Conservation (phyloP, 2,888 invertebrate species). For the Hyles lineata region DNA sequence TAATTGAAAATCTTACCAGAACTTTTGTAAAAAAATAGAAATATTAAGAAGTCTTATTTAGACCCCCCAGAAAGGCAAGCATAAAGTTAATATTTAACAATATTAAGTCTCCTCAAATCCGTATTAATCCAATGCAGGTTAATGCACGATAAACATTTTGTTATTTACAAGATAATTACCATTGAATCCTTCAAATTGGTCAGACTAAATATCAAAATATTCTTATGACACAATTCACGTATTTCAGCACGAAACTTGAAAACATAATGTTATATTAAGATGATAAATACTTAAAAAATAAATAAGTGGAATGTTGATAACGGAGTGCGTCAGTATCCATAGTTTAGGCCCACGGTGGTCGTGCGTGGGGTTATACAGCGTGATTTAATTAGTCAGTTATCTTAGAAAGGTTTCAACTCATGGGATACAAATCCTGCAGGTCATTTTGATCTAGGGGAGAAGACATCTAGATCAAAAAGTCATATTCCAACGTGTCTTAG, state of each 20-base stretch:
- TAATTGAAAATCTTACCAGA: too few relatives aligned
- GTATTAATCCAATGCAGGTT: too few relatives aligned
- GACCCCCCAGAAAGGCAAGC: too few relatives aligned
- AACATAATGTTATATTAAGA: constrained; percentile 39
- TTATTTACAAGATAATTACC: background rate
- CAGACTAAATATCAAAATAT: background rate
- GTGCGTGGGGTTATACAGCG: constrained; percentile 58
- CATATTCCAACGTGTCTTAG: too few relatives aligned
- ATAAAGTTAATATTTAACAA: too few relatives aligned
- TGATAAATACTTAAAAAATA: constrained; percentile 41
- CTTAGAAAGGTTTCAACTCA: background rate
- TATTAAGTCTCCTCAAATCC: too few relatives aligned
- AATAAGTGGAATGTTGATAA: constrained; percentile 36
- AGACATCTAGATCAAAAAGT: too few relatives aligned
- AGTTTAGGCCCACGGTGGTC: constrained; percentile 51
- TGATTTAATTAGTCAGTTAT: constrained; percentile 37
- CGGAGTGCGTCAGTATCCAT: constrained; percentile 46
- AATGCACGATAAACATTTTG: too few relatives aligned
- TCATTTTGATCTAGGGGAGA: too few relatives aligned
- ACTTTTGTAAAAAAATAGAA: too few relatives aligned
- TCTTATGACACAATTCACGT: background rate
- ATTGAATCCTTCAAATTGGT: background rate
- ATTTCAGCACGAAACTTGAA: constrained; percentile 35
- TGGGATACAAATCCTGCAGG: too few relatives aligned
- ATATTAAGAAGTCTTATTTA: too few relatives aligned